Evolutionary conservation across 1,140 invertebrate genomes (phyloP).

Genomic region (Pseudomyrmex sp.): DNA sequence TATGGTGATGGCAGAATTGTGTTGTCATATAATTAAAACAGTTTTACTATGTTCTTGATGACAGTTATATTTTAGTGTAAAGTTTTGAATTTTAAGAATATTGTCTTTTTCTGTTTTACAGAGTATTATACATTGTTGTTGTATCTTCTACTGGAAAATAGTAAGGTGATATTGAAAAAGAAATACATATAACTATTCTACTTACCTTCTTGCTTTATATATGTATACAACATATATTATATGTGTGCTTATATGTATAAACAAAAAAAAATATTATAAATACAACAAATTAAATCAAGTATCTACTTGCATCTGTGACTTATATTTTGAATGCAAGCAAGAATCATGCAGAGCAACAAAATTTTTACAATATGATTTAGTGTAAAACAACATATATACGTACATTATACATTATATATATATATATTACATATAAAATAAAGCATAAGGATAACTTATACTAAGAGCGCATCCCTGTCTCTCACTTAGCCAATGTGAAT

Average conservation of each 20-base stretch:
- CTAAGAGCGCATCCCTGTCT: too few species aligned
- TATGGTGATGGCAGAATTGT: not conserved
- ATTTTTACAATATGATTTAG: not conserved
- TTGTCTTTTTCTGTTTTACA: too few species aligned
- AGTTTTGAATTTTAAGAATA: not conserved
- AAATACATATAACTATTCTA: too few species aligned
- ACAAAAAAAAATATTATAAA: not conserved
- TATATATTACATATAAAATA: too few species aligned
- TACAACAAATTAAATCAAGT: not conserved
- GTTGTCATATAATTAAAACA: not conserved
- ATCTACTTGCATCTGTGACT: conserved; percentile 15
- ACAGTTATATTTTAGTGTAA: not conserved
- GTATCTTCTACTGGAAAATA: too few species aligned
- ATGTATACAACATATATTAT: not conserved
- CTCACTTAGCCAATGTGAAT: too few species aligned
- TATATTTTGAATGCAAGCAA: conserved; percentile 2
- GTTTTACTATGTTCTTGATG: not conserved
- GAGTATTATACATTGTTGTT: too few species aligned
- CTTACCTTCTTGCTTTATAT: not conserved
- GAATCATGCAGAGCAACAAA: not conserved
- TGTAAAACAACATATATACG: not conserved
- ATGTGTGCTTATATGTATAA: too few species aligned
- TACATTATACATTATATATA: too few species aligned
- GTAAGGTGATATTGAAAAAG: too few species aligned
- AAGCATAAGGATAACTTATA: too few species aligned